Percentiles rank a stretch among this genome's conserved stretches.
These are phyloP conservation scores for Alosa sapidissima DNA, from an alignment of 2,797 vertebrate genomes.

Conservation along the genomic window DNA sequence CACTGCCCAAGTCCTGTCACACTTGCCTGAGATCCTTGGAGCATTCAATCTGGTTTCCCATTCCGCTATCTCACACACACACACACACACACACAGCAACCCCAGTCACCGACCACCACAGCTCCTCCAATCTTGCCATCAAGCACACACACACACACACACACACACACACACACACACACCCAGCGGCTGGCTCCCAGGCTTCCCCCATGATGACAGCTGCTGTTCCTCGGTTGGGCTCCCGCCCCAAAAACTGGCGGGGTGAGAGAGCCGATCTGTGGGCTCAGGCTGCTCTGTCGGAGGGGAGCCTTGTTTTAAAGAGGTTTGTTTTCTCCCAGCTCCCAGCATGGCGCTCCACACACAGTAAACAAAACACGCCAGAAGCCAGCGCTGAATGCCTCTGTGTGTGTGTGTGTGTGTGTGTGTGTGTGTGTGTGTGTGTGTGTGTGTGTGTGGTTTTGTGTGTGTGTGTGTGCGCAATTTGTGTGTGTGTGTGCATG, in stretches of 20 bases:
- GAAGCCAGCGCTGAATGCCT: neutral
- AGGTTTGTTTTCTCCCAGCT: neutral
- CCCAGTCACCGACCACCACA: no score
- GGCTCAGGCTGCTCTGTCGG: conserved; percentile 11
- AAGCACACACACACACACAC: no score
- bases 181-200: neutral
- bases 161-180: no score
- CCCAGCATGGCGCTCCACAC: neutral
- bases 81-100: neutral
- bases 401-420: neutral
- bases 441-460: no score
- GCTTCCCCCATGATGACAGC: neutral
- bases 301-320: conserved; percentile 12
- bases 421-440: no score
- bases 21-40: neutral
- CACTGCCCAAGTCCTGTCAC: neutral
- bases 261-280: conserved; percentile 3
- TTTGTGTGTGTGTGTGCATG: neutral
- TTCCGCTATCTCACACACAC: neutral
- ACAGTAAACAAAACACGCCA: conserved; percentile 4
- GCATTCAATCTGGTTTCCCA: neutral
- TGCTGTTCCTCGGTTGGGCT: neutral
- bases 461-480: no score
- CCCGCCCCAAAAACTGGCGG: neutral
- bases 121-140: no score